Evolutionary conservation across 2,113 vertebrate species (phyloP).

Genomic region (Atlantisia rogersi): DNA sequence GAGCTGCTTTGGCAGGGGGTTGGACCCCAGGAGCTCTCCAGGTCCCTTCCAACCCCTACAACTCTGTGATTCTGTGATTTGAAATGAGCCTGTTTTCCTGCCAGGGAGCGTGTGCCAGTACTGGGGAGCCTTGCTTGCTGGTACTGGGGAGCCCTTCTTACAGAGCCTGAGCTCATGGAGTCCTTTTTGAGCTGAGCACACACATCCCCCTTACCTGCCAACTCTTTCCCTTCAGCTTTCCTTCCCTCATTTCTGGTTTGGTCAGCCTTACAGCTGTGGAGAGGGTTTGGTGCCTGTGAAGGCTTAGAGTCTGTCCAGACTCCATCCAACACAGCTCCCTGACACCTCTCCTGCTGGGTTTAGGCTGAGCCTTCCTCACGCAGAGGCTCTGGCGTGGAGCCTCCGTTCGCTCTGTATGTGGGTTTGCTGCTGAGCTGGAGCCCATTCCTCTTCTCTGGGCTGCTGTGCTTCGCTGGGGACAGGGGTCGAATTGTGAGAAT

Average conservation of each 20-base stretch:
- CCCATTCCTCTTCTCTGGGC: not conserved
- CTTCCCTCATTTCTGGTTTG: not conserved
- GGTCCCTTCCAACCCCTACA: too few relatives aligned
- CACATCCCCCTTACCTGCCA: not conserved
- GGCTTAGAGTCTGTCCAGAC: not conserved
- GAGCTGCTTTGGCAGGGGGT: too few relatives aligned
- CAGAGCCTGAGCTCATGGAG: not conserved
- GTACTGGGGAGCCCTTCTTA: not conserved
- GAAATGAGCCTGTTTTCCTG: not conserved
- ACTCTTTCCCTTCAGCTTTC: not conserved
- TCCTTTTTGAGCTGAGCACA: not conserved
- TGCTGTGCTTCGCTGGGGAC: accelerated
- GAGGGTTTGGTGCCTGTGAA: not conserved
- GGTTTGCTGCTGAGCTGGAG: not conserved
- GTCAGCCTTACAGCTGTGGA: not conserved
- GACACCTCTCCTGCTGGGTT: not conserved
- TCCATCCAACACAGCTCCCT: not conserved
- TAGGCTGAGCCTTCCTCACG: accelerated
- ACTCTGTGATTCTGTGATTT: too few relatives aligned
- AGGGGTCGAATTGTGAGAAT: accelerated
- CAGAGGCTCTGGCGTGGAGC: not conserved
- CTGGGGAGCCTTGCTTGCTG: not conserved
- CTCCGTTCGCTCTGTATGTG: accelerated
- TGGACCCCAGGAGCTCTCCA: too few relatives aligned
- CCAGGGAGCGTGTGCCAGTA: not conserved